These are phyloP conservation scores for Craterocephalus amniculus DNA, from an alignment of 2,797 vertebrate species.

Conservation along the genomic window DNA sequence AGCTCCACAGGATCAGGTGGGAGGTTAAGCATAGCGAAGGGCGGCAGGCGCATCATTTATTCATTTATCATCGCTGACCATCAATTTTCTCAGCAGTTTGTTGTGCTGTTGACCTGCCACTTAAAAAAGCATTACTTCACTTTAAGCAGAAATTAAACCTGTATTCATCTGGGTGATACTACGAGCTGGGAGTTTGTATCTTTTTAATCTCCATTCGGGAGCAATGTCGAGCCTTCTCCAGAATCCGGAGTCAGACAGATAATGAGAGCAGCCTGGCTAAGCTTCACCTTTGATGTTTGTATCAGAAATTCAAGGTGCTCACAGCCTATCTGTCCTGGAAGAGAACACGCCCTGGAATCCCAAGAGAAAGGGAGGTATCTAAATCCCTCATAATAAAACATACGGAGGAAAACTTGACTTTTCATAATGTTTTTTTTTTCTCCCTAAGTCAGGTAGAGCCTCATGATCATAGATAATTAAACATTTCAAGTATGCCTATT, in stretches of 20 bases:
- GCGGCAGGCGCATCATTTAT: constrained; percentile 27
- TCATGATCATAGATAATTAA: constrained; percentile 60
- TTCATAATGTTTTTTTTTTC: constrained; percentile 40
- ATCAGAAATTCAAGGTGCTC: constrained; percentile 73
- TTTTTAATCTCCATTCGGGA: constrained; percentile 66
- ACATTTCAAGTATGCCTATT: constrained; percentile 43
- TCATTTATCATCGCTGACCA: constrained; percentile 38
- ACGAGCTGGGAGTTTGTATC: constrained; percentile 37
- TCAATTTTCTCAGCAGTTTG: constrained; percentile 33
- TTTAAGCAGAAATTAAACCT: constrained; percentile 54
- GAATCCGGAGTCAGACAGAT: constrained; percentile 48
- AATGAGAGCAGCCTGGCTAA: constrained; percentile 69
- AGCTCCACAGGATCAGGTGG: constrained; percentile 23
- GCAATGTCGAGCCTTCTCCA: constrained; percentile 43
- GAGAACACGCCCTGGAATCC: constrained; percentile 62
- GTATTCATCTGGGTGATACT: constrained; percentile 47
- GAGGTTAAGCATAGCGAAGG: constrained; percentile 40
- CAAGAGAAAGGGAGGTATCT: constrained; percentile 59
- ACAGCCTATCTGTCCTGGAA: constrained; percentile 76
- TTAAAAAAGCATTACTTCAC: constrained; percentile 43
- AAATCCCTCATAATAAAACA: constrained; percentile 63
- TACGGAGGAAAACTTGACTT: constrained; percentile 46
- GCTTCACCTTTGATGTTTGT: constrained; percentile 78
- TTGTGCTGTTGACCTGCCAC: constrained; percentile 17
- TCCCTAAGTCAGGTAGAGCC: constrained; percentile 29